Evolutionary conservation across 2,888 invertebrate genomes (phyloP).

Genomic region (Drosophila fulvimacula): DNA sequence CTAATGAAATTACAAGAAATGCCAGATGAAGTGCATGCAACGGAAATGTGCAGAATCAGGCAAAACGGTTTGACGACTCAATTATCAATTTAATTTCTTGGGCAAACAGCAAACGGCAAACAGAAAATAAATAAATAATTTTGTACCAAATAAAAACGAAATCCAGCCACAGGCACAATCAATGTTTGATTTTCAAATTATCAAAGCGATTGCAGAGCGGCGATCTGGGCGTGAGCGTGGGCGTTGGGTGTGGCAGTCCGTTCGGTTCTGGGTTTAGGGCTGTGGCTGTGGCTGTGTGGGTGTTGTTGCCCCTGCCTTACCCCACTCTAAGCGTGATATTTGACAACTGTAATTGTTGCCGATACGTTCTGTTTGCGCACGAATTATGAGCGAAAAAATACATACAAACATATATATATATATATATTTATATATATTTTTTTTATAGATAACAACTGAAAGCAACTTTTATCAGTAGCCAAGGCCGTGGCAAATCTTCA

Average conservation of each 20-base stretch:
- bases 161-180: conserved; percentile 46
- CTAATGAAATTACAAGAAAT: not conserved
- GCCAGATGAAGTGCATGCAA: conserved; percentile 25
- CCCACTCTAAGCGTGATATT: conserved; percentile 48
- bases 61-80: conserved; percentile 35
- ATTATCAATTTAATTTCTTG: conserved; percentile 62
- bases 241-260: conserved; percentile 25
- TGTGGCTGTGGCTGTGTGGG: not conserved
- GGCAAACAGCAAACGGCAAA: conserved; percentile 43
- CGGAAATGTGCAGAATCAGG: conserved; percentile 37
- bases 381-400: conserved; percentile 36
- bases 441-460: conserved; percentile 62
- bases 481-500: conserved; percentile 52
- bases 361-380: conserved; percentile 49
- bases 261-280: conserved; percentile 2
- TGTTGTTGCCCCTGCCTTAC: conserved; percentile 13
- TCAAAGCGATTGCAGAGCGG: conserved; percentile 44
- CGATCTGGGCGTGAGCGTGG: conserved; percentile 19
- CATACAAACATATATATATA: too few relatives aligned
- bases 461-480: conserved; percentile 36
- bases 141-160: conserved; percentile 31
- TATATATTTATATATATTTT: conserved; percentile 1
- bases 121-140: conserved; percentile 48
- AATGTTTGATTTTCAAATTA: conserved; percentile 58
- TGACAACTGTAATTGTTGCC: conserved; percentile 76